Percentiles rank a stretch among this genome's conserved stretches.
Conservation (phyloP, 2,113 vertebrate genomes). For the Grammomys dolichurus region DNA sequence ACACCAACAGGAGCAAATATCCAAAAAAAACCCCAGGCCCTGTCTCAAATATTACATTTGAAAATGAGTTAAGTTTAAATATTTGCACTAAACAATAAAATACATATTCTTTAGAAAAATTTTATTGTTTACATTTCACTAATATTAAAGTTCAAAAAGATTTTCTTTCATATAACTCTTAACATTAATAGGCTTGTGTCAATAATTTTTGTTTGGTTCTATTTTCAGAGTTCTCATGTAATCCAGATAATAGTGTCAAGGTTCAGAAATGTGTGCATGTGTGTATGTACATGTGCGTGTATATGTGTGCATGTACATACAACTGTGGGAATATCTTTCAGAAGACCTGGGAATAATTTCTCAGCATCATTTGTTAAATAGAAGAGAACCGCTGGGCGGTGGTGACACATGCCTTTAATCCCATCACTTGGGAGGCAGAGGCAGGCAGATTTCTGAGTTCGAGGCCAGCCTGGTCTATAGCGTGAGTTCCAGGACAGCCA, state of each 20-base stretch:
- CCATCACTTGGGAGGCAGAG: too few relatives aligned
- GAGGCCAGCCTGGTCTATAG: too few relatives aligned
- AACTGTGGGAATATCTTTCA: background rate
- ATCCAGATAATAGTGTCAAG: background rate
- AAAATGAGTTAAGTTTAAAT: slow-evolving; percentile 18
- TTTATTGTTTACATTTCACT: slow-evolving; percentile 25
- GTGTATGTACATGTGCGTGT: background rate
- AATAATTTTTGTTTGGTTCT: background rate
- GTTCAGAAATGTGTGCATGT: background rate
- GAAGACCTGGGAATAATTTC: background rate
- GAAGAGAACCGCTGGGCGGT: background rate
- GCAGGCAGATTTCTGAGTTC: too few relatives aligned
- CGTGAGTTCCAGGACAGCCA: too few relatives aligned
- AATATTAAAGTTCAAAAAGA: background rate
- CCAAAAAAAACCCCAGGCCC: background rate
- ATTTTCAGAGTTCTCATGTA: background rate
- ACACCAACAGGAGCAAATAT: background rate
- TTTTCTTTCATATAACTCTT: background rate
- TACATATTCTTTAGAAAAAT: background rate
- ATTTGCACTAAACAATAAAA: background rate
- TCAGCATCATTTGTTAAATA: background rate
- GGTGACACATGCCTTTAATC: too few relatives aligned
- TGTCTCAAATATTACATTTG: background rate
- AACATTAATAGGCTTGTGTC: background rate
- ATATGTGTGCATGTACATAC: background rate